These are phyloP conservation scores for Potorous gilbertii DNA, from an alignment of 2,797 vertebrate genomes.

Conservation along the genomic window DNA sequence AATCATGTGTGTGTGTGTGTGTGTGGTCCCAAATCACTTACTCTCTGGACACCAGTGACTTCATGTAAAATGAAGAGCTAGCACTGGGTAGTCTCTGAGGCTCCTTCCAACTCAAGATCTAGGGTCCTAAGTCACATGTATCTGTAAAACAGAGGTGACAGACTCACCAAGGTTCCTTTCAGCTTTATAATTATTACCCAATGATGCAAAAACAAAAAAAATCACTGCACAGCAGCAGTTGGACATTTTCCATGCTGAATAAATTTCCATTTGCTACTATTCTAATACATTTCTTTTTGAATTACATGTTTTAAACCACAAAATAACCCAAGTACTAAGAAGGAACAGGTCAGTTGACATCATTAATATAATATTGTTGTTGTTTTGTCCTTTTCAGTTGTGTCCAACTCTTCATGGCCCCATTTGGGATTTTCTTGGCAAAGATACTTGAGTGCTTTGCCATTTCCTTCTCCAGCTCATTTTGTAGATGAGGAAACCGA, in stretches of 20 bases:
- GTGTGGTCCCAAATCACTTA: neutral
- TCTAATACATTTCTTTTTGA: neutral
- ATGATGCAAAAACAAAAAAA: neutral
- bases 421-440: neutral
- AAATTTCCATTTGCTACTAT: neutral
- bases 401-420: neutral
- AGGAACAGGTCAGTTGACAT: neutral
- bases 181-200: neutral
- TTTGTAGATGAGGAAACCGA: neutral
- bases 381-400: neutral
- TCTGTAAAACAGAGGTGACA: neutral
- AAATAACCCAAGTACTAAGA: neutral
- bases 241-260: neutral
- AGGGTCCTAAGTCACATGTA: conserved; percentile 14
- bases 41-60: neutral
- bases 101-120: conserved; percentile 55
- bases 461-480: neutral
- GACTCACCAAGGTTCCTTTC: neutral
- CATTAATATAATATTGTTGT: neutral
- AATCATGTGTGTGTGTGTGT: no score
- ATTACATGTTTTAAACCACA: neutral
- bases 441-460: neutral
- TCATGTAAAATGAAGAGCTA: conserved; percentile 10
- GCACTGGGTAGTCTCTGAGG: neutral
- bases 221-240: neutral